A percentile compares a stretch with the other conserved stretches of the same genome.
These are phyloP conservation scores for Coreoperca whiteheadi DNA, from an alignment of 2,113 vertebrate species.

Conservation along the genomic window DNA sequence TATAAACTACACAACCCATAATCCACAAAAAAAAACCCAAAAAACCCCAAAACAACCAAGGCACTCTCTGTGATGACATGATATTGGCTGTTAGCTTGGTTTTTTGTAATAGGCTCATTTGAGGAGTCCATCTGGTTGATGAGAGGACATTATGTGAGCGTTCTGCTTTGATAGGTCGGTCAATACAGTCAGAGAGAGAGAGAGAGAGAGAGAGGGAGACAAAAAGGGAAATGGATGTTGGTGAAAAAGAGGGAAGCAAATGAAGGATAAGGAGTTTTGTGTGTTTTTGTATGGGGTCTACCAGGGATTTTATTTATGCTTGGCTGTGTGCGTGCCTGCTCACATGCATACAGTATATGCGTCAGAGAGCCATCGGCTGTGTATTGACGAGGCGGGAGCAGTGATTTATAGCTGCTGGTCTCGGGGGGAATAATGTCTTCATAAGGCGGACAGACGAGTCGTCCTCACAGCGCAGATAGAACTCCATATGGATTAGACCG, in stretches of 20 bases:
- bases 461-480: constrained; percentile 60
- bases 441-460: constrained; percentile 59
- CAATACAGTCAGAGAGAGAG: constrained; percentile 52
- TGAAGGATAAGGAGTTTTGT: not conserved
- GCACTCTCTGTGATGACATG: constrained; percentile 6
- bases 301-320: constrained; percentile 23
- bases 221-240: not conserved
- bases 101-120: constrained; percentile 30
- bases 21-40: not conserved
- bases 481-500: constrained; percentile 63
- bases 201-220: not conserved
- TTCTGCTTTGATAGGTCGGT: constrained; percentile 67
- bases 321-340: constrained; percentile 23
- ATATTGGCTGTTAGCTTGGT: constrained; percentile 38
- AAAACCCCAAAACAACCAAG: not conserved
- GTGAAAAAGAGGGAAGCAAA: not conserved
- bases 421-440: constrained; percentile 67
- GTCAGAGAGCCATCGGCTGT: constrained; percentile 67
- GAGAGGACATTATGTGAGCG: constrained; percentile 59
- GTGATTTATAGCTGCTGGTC: constrained; percentile 77
- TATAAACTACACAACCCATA: constrained; percentile 1
- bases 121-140: constrained; percentile 56
- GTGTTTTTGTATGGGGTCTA: constrained; percentile 5
- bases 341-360: constrained; percentile 14
- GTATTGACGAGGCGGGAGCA: constrained; percentile 71